A percentile compares a stretch with the other conserved stretches of the same genome.
phyloP scores from a whole-genome alignment of 2,888 invertebrate genomes.

The Stenichneumon culpator region DNA sequence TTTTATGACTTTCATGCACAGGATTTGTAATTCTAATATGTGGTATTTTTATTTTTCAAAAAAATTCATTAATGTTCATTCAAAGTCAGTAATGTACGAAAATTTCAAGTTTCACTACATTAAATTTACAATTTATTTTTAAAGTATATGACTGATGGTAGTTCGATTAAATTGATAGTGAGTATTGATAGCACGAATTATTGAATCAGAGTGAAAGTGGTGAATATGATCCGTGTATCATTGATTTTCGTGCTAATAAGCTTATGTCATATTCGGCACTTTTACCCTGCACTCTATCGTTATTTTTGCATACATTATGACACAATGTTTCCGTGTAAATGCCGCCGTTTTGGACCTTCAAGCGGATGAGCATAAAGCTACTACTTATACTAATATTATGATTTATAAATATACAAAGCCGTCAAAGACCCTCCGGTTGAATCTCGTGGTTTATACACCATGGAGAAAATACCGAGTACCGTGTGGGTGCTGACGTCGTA shows the following conservation, averaged over 20 bases:
- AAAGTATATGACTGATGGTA: background rate
- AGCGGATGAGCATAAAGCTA: conserved; percentile 41
- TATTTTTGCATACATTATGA: background rate
- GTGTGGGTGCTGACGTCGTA: conserved; percentile 58
- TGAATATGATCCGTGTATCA: too few species aligned
- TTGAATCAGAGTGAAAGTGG: background rate
- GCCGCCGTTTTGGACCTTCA: background rate
- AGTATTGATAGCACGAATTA: background rate
- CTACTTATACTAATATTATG: conserved; percentile 53
- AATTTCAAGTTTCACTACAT: conserved; percentile 5
- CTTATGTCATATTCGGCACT: too few species aligned
- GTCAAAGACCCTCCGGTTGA: conserved; percentile 50
- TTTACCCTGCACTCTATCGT: conserved; percentile 6
- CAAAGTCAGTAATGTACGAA: too few species aligned
- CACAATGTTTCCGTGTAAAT: conserved; percentile 13
- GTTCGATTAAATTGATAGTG: background rate
- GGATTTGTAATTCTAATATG: too few species aligned
- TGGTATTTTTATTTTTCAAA: too few species aligned
- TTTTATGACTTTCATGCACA: too few species aligned
- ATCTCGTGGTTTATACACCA: conserved; percentile 21
- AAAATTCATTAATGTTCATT: too few species aligned
- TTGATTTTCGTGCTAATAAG: too few species aligned
- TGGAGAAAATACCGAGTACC: conserved; percentile 45
- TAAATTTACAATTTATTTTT: too few species aligned
- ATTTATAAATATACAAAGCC: conserved; percentile 50